Base-by-base conservation (phyloP, 2,797 vertebrate genomes). In the Enteromius radiatus region DNA sequence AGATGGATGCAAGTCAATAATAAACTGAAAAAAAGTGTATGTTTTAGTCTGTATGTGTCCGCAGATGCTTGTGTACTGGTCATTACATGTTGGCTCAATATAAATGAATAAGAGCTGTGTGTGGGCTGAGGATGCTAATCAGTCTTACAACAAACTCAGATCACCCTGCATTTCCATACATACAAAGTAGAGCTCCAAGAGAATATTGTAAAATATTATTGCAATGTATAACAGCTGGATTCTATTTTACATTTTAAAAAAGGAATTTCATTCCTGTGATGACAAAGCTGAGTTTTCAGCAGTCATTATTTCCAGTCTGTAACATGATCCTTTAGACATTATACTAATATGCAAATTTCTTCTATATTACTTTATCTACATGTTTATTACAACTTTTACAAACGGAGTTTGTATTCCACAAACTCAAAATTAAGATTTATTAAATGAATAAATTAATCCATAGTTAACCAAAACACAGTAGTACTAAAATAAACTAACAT, bases 111-210 rank as follows among this genome's bases (percentile, higher is more conserved):
- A 81, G 52, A 54, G 67, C 63, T 76, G 43, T 64, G 70, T 43
- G 43, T 80, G 71, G 64, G 78, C 31, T 28, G 23, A 67, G 63
- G 71, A 76, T 81, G 63, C 71, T 38, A 69, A 84, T 76, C 63
- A 81, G 61, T n/a, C 69, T 45, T 36, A 12, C 28, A 23, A 61
- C 19, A 76, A 68, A 69, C 38, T 11, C 69, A 45, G 61, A 76
- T 80, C 77, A 75, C 4, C 33, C 12, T 78, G 28, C 26, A 61
- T 71, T 61, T 41, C 31, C n/a, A 14, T 9, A 63, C 41, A 63
- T 41, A 70, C 11, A 28, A 26, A 69, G 11, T 31, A 59, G 36
- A 31, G 52, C 36, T 11, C 47, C 54, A 52, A 54, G 14, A 78
- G 31, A 70, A 45, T 70, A 45, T 19, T 28, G 2, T 47, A 14